A percentile compares a stretch with the other conserved stretches of the same genome.
These are phyloP conservation scores for Leuciscus idus DNA, from an alignment of 2,113 vertebrate genomes.

Conservation along the genomic window DNA sequence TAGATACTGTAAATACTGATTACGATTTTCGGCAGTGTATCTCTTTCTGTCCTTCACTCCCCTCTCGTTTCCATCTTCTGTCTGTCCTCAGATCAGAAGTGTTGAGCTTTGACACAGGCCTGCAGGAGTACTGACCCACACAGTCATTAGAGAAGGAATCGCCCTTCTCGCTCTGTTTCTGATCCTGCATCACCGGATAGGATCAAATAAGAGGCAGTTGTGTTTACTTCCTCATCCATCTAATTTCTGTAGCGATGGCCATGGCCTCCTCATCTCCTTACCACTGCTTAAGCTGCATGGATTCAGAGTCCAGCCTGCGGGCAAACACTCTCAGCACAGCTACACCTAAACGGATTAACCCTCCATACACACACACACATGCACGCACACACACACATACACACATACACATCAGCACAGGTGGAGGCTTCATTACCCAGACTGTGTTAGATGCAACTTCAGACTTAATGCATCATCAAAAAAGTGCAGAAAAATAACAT, in stretches of 20 bases:
- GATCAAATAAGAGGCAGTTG: constrained; percentile 91
- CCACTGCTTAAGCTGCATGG: constrained; percentile 84
- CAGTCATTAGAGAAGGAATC: constrained; percentile 96
- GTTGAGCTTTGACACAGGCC: constrained; percentile 87
- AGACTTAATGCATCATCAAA: constrained; percentile 77
- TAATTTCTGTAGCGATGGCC: constrained; percentile 92
- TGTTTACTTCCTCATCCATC: constrained; percentile 96
- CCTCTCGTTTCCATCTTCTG: constrained; percentile 48
- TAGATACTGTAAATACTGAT: not conserved
- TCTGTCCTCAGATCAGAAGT: constrained; percentile 78
- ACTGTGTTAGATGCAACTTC: constrained; percentile 81
- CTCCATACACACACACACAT: constrained; percentile 52
- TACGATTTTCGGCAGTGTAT: not conserved
- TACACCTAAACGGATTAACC: constrained; percentile 91
- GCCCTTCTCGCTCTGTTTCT: constrained; percentile 70
- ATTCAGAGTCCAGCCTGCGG: constrained; percentile 81
- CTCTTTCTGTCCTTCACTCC: constrained; percentile 52
- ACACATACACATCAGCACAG: constrained; percentile 64
- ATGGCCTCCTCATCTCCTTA: constrained; percentile 85
- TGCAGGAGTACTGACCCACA: constrained; percentile 86
- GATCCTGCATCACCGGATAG: constrained; percentile 75
- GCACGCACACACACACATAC: constrained; percentile 24
- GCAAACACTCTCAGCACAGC: constrained; percentile 77
- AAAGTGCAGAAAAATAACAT: constrained; percentile 67
- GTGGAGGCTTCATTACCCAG: constrained; percentile 72